Base-by-base conservation (phyloP, 2,888 invertebrate genomes). In the Apomyelois bistriatella region DNA sequence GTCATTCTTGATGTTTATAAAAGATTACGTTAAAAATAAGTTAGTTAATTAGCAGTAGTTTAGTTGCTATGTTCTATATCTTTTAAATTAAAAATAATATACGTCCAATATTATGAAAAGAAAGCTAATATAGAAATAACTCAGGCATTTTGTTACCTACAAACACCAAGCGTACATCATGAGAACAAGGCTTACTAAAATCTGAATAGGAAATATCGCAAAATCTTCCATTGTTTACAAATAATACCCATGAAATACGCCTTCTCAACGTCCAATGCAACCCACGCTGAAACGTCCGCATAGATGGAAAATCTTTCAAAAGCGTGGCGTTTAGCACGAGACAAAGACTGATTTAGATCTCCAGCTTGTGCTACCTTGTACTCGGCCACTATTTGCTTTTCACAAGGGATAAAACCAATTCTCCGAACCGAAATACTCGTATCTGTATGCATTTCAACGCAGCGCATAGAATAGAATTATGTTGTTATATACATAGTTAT, bases 261-360 rank as follows among this genome's bases (percentile, higher is more conserved):
- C 67, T 78, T 73, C 76, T 2, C 72, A 57, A 75, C 72, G 67
- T 80, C 72, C 79, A 81, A 82, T 79, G 82, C 80, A 82, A 81
- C 79, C 73, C 75, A 68, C 70, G 65, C 65, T 66, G 72, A 62
- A 76, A 77, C 72, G 74, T 77, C 76, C 67, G 74, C 76, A 82
- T 82, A 82, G 81, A 82, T 82, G 76, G 78, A 75, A 83, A 88
- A 87, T 87, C 86, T 85, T 82, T 84, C 85, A 87, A 88, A 85
- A 85, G 85, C 80, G 79, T 84, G 77, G 80, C 81, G 82, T 85
- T 87, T 84, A 86, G 82, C 71, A 75, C 76, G 76, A 88, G 85
- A 87, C 86, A 87, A 87, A 88, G 87, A 80, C 77, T 83, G 82
- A 85, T 84, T 86, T 82, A 85, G 82, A 82, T 82, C 82, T 81